Conservation (phyloP, 2,797 vertebrate species). For the Rhyacichthys aspro region DNA sequence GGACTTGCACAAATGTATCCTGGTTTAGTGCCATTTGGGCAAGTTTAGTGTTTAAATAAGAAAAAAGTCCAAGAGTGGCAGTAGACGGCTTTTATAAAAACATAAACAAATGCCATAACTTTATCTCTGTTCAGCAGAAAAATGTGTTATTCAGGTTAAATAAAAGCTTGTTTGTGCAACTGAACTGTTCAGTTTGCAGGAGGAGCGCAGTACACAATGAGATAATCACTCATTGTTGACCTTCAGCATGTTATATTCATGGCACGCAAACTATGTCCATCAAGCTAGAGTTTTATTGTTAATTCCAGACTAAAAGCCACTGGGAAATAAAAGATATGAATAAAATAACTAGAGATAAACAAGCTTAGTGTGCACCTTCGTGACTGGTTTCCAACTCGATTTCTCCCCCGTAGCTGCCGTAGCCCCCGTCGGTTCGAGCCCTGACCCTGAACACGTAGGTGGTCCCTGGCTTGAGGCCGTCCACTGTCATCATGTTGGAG, state of each 20-base stretch:
- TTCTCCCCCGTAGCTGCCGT: constrained; percentile 85
- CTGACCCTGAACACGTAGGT: constrained; percentile 86
- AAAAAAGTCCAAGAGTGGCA: no score
- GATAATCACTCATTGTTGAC: constrained; percentile 26
- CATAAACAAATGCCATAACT: background rate
- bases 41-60: no score
- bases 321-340: constrained; percentile 7
- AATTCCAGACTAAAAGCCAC: constrained; percentile 16
- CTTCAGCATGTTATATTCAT: constrained; percentile 19
- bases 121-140: constrained; percentile 10
- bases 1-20: no score
- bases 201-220: constrained; percentile 23
- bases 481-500: constrained; percentile 86
- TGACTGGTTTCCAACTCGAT: constrained; percentile 87
- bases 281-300: background rate
- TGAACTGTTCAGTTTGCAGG: constrained; percentile 26
- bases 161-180: constrained; percentile 35
- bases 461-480: constrained; percentile 85
- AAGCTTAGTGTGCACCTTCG: constrained; percentile 71
- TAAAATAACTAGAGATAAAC: background rate
- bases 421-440: constrained; percentile 82
- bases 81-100: background rate
- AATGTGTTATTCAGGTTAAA: constrained; percentile 24
- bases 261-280: background rate
- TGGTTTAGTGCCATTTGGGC: no score